Evolutionary conservation across 2,113 vertebrate species (phyloP), one percentile per base, ranked within the genome.

Genomic region (Pygoscelis adeliae): DNA sequence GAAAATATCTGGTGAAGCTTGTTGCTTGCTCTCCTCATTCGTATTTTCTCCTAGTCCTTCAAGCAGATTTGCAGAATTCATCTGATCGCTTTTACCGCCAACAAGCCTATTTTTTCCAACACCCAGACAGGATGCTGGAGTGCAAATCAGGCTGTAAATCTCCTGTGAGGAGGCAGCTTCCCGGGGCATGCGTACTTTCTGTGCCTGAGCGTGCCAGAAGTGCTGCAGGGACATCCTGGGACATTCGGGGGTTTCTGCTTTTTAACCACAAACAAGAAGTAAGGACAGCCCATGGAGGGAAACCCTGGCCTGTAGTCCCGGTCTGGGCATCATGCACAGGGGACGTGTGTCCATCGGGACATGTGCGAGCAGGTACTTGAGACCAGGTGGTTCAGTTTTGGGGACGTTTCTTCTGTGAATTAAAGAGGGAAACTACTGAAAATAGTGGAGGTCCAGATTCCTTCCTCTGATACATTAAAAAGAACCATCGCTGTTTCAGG

Each of bases 341-440:
- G 34, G 13, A 38, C 2, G 0, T 6, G 7, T 8, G 46, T 56
- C 36, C 8, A 5, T 13, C 0, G 4, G 55, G 77, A 72, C 19
- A 5, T 0, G 1, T 49, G 20, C 0, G 2, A 69, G 76, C 18
- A 14, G 70, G 34, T 72, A 30, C 47, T 67, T 47, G 38, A 62
- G 61, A 81, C 17, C 42, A 72, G 19, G 6, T 52, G 49, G 18
- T 42, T 74, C 32, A 26, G 7, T 40, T 79, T 79, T 13, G 42
- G 76, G 42, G 74, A 47, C 8, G 3, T 11, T 83, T 89, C 72
- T 92, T 53, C 27, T 53, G 53, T 56, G 44, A 80, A 92, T 36
- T 76, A 23, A 22, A 82, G 36, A 74, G 29, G 21, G 21, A 42
- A 87, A n/a, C n/a, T 46, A 52, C 34, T 1, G 1, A 81, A 90